Evolutionary conservation across 1,140 invertebrate genomes (phyloP).

Genomic region (Sarcophaga peregrina): DNA sequence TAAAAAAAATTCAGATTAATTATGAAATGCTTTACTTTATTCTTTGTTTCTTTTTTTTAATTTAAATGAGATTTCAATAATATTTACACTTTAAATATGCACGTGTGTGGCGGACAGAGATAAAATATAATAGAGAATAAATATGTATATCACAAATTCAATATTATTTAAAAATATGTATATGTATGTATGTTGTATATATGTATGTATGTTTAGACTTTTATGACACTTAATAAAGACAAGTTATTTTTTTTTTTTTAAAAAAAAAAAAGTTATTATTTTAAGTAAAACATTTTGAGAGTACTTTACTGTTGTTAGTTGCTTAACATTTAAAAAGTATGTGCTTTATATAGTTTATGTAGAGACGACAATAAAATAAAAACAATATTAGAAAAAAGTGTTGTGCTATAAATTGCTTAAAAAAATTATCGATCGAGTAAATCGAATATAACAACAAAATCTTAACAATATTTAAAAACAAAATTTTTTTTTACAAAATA

Average conservation of each 20-base stretch:
- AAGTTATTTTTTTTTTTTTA: no score
- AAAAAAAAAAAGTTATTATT: background rate
- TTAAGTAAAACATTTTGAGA: constrained; percentile 13
- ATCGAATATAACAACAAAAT: constrained; percentile 21
- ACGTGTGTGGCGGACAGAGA: background rate
- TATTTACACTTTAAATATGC: constrained; percentile 5
- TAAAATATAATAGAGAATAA: background rate
- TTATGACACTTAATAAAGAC: no score
- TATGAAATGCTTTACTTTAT: background rate
- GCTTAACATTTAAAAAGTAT: no score
- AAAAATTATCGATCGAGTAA: background rate
- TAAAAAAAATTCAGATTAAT: background rate
- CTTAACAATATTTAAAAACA: constrained; percentile 1
- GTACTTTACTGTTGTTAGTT: background rate
- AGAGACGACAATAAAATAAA: no score
- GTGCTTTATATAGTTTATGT: no score
- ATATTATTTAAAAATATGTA: background rate
- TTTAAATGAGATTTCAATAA: background rate
- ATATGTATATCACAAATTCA: constrained; percentile 23
- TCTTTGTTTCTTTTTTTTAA: background rate
- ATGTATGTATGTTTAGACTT: background rate
- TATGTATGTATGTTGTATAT: no score
- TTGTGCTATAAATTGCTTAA: constrained; percentile 18
- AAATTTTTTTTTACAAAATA: no score
- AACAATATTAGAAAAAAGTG: background rate